Evolutionary conservation across 30 jellyfish, hydroid and myxozoan genomes (phyloP).

Genomic region (Aurelia aurita): DNA sequence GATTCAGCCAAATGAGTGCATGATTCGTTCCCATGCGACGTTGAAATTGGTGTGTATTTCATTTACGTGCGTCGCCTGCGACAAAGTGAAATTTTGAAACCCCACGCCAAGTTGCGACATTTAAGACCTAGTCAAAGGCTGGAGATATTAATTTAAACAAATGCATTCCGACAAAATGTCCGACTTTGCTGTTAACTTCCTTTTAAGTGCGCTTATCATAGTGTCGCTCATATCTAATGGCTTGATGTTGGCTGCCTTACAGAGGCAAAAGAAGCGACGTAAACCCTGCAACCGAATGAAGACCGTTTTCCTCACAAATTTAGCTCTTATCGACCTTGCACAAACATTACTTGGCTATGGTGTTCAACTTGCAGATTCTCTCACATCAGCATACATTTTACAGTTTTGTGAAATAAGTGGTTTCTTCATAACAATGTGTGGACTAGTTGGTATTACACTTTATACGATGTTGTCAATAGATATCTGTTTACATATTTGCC

Average conservation of each 20-base stretch:
- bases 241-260: conserved; percentile 20
- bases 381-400: neutral
- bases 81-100: no score
- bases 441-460: conserved; percentile 29
- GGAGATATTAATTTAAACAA: no score
- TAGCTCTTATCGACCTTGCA: conserved; percentile 17
- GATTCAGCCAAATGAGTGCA: no score
- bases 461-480: conserved; percentile 30
- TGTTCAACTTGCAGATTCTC: conserved; percentile 11
- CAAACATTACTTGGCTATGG: conserved; percentile 40
- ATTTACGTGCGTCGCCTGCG: no score
- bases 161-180: neutral
- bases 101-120: no score
- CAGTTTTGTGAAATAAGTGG: conserved; percentile 24
- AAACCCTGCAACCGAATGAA: neutral
- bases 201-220: conserved; percentile 11
- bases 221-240: conserved; percentile 1
- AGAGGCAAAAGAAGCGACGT: neutral
- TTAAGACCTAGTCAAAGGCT: no score
- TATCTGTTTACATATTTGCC: conserved; percentile 39
- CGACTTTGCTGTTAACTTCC: neutral
- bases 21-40: no score
- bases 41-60: no score
- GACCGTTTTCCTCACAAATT: neutral
- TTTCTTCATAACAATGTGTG: conserved; percentile 43